phyloP scores from a whole-genome alignment of 2,888 invertebrate species.

The Xanthia togata region DNA sequence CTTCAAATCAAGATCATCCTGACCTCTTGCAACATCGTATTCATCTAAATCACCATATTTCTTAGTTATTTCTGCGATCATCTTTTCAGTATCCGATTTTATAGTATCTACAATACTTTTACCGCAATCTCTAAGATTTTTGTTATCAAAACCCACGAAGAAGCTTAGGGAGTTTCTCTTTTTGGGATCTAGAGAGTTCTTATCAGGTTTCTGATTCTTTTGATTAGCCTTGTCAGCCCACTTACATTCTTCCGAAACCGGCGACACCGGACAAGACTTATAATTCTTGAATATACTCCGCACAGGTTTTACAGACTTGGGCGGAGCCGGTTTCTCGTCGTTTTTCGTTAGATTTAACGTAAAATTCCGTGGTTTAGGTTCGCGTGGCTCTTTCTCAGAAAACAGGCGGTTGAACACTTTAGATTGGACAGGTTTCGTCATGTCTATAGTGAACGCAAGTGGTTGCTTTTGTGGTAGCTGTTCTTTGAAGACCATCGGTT shows the following conservation, averaged over 20 bases:
- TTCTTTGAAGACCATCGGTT: slow-evolving; percentile 82
- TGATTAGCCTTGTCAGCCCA: slow-evolving; percentile 88
- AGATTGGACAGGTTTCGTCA: slow-evolving; percentile 80
- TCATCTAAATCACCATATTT: slow-evolving; percentile 92
- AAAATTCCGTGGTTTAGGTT: slow-evolving; percentile 82
- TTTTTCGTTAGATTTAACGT: slow-evolving; percentile 81
- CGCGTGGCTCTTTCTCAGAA: slow-evolving; percentile 76
- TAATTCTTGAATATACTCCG: slow-evolving; percentile 92
- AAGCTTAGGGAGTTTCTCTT: slow-evolving; percentile 92
- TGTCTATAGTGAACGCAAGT: slow-evolving; percentile 82
- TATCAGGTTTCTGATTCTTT: slow-evolving; percentile 70
- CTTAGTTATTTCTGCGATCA: slow-evolving; percentile 92
- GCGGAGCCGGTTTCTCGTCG: slow-evolving; percentile 81
- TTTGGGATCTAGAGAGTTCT: slow-evolving; percentile 85
- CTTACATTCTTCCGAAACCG: slow-evolving; percentile 94
- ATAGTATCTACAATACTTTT: slow-evolving; percentile 91
- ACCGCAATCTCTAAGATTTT: slow-evolving; percentile 84
- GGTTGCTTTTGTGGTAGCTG: slow-evolving; percentile 78
- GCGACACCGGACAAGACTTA: slow-evolving; percentile 95
- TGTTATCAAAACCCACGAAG: slow-evolving; percentile 91
- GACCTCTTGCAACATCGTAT: slow-evolving; percentile 74
- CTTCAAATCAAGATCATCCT: slow-evolving; percentile 81
- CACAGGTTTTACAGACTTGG: slow-evolving; percentile 78
- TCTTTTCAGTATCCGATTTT: slow-evolving; percentile 91
- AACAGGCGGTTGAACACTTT: slow-evolving; percentile 88